phyloP scores from a whole-genome alignment of 2,113 vertebrate genomes.

The Turnix velox region DNA sequence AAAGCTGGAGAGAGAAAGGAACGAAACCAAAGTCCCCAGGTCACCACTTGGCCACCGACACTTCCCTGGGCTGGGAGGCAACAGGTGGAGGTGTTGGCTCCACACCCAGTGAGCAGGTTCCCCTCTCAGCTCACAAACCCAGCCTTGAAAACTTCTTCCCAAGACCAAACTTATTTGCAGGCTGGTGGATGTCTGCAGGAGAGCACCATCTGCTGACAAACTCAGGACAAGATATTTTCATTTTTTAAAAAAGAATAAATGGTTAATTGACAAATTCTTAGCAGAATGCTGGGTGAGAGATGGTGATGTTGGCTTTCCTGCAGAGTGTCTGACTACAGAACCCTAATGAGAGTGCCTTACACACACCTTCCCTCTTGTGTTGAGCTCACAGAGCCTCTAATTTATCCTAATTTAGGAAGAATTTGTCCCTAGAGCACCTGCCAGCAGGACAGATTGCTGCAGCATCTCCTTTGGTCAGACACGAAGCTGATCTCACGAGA shows the following conservation, averaged over 20 bases:
- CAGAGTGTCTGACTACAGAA: neutral
- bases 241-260: rapidly evolving
- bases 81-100: rapidly evolving
- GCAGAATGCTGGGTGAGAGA: rapidly evolving
- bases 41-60: rapidly evolving
- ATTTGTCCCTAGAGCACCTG: neutral
- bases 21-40: rapidly evolving
- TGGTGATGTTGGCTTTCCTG: rapidly evolving
- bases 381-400: neutral
- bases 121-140: neutral
- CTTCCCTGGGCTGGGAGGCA: neutral
- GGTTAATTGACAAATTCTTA: rapidly evolving
- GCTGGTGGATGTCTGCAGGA: rapidly evolving
- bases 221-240: rapidly evolving
- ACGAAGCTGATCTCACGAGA: rapidly evolving
- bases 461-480: neutral
- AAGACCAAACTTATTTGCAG: rapidly evolving
- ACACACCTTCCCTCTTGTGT: neutral
- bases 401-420: neutral
- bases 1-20: neutral
- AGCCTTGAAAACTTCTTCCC: rapidly evolving
- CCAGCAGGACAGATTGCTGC: neutral
- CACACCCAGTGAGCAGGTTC: neutral
- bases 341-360: neutral
- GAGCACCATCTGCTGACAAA: constrained; percentile 5